These are phyloP conservation scores for Drosophila miranda DNA, from an alignment of 1,140 invertebrate genomes.

Conservation along the genomic window DNA sequence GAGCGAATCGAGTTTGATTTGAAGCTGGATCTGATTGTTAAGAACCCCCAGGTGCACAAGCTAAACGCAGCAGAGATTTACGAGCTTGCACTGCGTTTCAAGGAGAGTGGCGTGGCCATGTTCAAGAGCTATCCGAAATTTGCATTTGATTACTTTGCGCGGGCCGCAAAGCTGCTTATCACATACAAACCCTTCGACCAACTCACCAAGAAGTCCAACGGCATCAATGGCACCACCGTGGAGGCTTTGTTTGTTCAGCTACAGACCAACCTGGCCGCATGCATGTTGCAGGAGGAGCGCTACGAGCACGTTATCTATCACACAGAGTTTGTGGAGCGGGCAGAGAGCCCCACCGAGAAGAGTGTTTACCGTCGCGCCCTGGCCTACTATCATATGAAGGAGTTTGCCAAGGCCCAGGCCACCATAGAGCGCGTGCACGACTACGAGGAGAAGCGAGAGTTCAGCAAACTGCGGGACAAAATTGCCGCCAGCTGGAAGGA, in stretches of 20 bases:
- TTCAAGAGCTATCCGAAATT: constrained; percentile 78
- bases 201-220: constrained; percentile 51
- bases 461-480: constrained; percentile 61
- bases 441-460: constrained; percentile 74
- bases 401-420: constrained; percentile 71
- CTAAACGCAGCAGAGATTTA: constrained; percentile 58
- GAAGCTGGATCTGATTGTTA: constrained; percentile 54
- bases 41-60: constrained; percentile 58
- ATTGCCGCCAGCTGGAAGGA: constrained; percentile 64
- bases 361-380: constrained; percentile 74
- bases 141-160: constrained; percentile 75
- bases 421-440: constrained; percentile 64
- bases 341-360: constrained; percentile 66
- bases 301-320: constrained; percentile 79
- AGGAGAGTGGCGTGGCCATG: constrained; percentile 75
- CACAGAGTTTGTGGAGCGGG: constrained; percentile 71
- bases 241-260: constrained; percentile 68
- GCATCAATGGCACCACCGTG: constrained; percentile 51
- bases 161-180: constrained; percentile 74
- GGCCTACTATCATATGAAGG: constrained; percentile 70
- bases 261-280: constrained; percentile 76
- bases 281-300: constrained; percentile 70
- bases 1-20: constrained; percentile 56
- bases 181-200: constrained; percentile 75
- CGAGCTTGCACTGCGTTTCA: constrained; percentile 58